Percentiles rank a stretch among this genome's conserved stretches.
Conservation (phyloP, 2,888 invertebrate species). For the Leptinotarsa rubiginosa region DNA sequence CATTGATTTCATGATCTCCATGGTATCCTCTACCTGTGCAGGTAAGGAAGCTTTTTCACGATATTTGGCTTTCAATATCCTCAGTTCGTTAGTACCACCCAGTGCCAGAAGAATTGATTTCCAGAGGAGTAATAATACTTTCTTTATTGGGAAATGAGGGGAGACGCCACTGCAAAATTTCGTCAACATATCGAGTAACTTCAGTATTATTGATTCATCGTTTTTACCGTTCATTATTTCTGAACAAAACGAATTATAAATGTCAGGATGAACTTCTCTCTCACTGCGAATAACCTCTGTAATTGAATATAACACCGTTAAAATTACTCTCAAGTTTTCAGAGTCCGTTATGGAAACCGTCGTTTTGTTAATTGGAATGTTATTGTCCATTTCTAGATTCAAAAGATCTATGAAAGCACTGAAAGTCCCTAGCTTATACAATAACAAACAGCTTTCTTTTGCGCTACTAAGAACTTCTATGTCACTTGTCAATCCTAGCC, state of each 20-base stretch:
- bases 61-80: slow-evolving; percentile 79
- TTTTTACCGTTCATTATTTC: slow-evolving; percentile 73
- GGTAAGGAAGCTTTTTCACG: slow-evolving; percentile 79
- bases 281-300: slow-evolving; percentile 92
- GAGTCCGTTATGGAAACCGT: slow-evolving; percentile 91
- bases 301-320: slow-evolving; percentile 94
- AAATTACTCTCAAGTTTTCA: slow-evolving; percentile 88
- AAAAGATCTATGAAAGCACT: slow-evolving; percentile 91
- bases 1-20: slow-evolving; percentile 94
- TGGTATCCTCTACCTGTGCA: slow-evolving; percentile 89
- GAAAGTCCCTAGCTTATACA: slow-evolving; percentile 92
- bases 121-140: slow-evolving; percentile 92
- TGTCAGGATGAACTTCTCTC: slow-evolving; percentile 65
- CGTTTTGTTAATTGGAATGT: slow-evolving; percentile 77
- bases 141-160: slow-evolving; percentile 99
- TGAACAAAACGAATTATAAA: slow-evolving; percentile 70
- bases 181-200: slow-evolving; percentile 95
- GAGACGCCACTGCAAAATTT: slow-evolving; percentile 95
- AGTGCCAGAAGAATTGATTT: slow-evolving; percentile 92
- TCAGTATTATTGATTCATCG: slow-evolving; percentile 88
- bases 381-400: slow-evolving; percentile 93
- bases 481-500: slow-evolving; percentile 93
- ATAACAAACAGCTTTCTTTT: slow-evolving; percentile 84
- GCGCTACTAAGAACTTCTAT: slow-evolving; percentile 90
- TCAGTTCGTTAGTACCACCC: slow-evolving; percentile 89